These are phyloP conservation scores for Motacilla tschutschensis DNA, from an alignment of 2,113 vertebrate species.

Conservation along the genomic window DNA sequence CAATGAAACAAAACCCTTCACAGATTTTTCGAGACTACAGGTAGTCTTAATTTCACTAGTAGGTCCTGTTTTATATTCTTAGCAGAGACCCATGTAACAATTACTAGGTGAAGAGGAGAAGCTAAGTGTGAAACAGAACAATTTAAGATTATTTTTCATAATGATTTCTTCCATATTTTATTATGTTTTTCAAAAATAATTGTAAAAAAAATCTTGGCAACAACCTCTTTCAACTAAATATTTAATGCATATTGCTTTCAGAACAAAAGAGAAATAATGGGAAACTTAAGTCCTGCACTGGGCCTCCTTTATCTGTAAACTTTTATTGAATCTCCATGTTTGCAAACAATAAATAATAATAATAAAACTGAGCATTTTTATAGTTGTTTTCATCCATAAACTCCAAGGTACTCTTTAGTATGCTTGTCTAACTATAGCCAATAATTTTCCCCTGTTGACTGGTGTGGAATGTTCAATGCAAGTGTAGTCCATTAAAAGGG, in stretches of 20 bases:
- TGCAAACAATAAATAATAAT: conserved; percentile 59
- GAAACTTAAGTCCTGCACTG: background rate
- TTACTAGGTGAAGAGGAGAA: background rate
- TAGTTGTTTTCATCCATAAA: conserved; percentile 39
- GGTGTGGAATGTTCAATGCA: conserved; percentile 30
- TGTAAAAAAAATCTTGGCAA: background rate
- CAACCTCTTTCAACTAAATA: background rate
- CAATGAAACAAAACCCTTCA: background rate
- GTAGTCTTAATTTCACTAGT: background rate
- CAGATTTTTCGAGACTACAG: background rate
- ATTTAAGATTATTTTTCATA: background rate
- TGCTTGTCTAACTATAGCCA: background rate
- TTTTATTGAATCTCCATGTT: conserved; percentile 25
- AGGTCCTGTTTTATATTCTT: background rate
- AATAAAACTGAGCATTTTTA: conserved; percentile 51
- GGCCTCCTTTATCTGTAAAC: conserved; percentile 19
- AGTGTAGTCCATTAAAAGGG: conserved; percentile 48
- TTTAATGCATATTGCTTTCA: background rate
- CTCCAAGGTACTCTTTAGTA: conserved; percentile 24
- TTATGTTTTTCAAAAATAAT: background rate
- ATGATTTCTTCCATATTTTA: background rate
- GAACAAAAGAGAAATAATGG: conserved; percentile 20
- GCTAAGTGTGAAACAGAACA: background rate
- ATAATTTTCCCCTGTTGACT: conserved; percentile 31
- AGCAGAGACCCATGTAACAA: background rate